Evolutionary conservation across 2,888 invertebrate genomes (phyloP), one percentile per base, ranked within the genome.

Genomic region (Periphyllus acericola): DNA sequence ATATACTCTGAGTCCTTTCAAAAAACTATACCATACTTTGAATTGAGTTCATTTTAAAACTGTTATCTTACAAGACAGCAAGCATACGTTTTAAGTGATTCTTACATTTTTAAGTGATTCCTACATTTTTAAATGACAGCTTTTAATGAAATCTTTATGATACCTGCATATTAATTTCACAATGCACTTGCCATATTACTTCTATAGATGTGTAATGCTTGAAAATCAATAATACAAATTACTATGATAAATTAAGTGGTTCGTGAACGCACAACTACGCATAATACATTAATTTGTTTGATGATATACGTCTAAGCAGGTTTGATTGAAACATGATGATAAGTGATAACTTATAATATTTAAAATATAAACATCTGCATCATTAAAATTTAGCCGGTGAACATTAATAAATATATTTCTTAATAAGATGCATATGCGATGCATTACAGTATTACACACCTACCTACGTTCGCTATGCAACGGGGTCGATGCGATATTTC

Each of bases 401-500:
- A 79, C 60, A 79, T 79, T 79, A 55, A 55, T 46, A 46, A 14
- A 46, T 46, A 9, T 3, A 21, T 52, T 60, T 60, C n/a, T 71
- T 71, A 82, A 71, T 46, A 82, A 46, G 32, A 82, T 17, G 68
- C 68, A 36, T 40, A 36, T 40, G 21, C 40, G 11, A 66, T 46
- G n/a, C 40, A 40, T 17, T 19, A n/a, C n/a, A n/a, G n/a, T n/a
- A n/a, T n/a, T 14, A 40, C 8, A 34, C 46, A 17, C 5, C 66
- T 40, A 11, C 21, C 6, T 46, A 21, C 32, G 25, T 8, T 6
- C 14, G 11, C 11, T 66, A 17, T 40, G 60, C 60, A 9, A 21
- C 21, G 11, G 68, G 40, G 68, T 81, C 29, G 29, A 60, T 19
- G 52, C 9, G 34, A 72, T 72, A 72, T 72, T 83, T 83, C 72